Evolutionary conservation across 2,113 vertebrate genomes (phyloP), one percentile per base, ranked within the genome.

Genomic region (Herpailurus yagouaroundi): DNA sequence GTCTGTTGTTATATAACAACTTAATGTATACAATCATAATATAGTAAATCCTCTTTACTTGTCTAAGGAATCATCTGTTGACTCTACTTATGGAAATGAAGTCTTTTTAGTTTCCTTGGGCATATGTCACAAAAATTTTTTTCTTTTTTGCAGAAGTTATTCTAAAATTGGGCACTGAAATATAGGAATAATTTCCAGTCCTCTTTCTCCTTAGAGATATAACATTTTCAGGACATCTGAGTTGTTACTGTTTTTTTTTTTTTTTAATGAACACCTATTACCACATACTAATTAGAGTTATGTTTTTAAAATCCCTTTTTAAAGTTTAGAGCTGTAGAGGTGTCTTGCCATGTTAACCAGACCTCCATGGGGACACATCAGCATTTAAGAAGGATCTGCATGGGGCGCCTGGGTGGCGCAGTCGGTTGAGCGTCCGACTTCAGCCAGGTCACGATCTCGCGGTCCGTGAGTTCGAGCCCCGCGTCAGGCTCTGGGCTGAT

Each of bases 21-120:
- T 73, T 68, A 55, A 12, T 9, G n/a, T 85, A 23, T 77, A 36
- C 73, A 76, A 19, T 76, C 73, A 83, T 10, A 79, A 73, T 52
- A 48, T 33, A 23, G 66, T 36, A 80, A 52, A 38, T 66, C 29
- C 27, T 55, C 48, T 95, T 74, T 82, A n/a, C 71, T 90, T 93
- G 41, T 89, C 41, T 97, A 19, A 74, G 68, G 55, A 92, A 45
- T 55, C 89, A 80, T 50, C 48, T 97, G n/a, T 92, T 89, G 82
- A 86, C 85, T 80, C 63, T 91, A 45, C 21, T 93, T 85, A 38
- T 11, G 27, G 69, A 95, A 94, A 73, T 82, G 27, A 5, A 66
- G 15, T 68, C 41, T 73, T 89, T 90, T 84, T 76, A 38, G 19
- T 88, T 89, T 96, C 90, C 52, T 95, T 93, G 81, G 74, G n/a